phyloP scores from a whole-genome alignment of 2,888 invertebrate genomes.

The Netelia melanura region DNA sequence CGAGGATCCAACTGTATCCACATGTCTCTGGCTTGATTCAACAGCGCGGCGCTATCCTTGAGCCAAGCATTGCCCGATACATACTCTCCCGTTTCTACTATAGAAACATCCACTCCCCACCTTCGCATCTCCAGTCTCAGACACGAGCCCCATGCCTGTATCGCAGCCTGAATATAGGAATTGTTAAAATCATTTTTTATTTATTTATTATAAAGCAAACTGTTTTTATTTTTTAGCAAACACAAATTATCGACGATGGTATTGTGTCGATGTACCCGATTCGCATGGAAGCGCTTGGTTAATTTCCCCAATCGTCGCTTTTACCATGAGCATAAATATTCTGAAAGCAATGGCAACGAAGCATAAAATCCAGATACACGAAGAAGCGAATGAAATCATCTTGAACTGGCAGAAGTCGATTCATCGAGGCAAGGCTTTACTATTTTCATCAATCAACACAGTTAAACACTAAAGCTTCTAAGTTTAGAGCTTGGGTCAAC shows the following conservation, averaged over 20 bases:
- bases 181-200: background rate
- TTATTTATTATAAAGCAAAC: background rate
- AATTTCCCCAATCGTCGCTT: too few relatives aligned
- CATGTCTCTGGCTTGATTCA: conserved; percentile 92
- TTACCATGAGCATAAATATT: too few relatives aligned
- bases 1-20: conserved; percentile 93
- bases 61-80: conserved; percentile 93
- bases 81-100: conserved; percentile 94
- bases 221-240: background rate
- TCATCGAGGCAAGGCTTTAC: too few relatives aligned
- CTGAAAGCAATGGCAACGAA: too few relatives aligned
- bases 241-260: background rate
- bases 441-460: too few relatives aligned
- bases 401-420: too few relatives aligned
- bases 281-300: too few relatives aligned
- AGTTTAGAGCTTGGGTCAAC: background rate
- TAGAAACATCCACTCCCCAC: conserved; percentile 93
- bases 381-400: too few relatives aligned
- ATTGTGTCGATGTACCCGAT: too few relatives aligned
- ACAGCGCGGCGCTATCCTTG: conserved; percentile 87
- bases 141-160: conserved; percentile 93
- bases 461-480: too few relatives aligned
- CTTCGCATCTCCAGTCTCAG: conserved; percentile 92
- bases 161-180: conserved; percentile 88
- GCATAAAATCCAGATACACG: too few relatives aligned